phyloP scores from a whole-genome alignment of 2,797 vertebrate genomes.

The Crotalus adamanteus region DNA sequence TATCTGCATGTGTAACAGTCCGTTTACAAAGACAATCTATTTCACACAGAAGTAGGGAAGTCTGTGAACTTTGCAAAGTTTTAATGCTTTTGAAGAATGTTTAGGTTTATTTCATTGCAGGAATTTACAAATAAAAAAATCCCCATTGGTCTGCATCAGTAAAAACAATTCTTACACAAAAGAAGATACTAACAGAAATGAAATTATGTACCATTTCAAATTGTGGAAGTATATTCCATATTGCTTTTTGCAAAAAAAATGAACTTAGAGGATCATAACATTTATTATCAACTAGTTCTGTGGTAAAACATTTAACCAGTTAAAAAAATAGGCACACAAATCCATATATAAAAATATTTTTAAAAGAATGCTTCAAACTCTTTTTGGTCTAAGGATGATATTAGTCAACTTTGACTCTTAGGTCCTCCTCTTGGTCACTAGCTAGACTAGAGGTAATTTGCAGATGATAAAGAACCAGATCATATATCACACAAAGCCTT shows the following conservation, averaged over 20 bases:
- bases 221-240: neutral
- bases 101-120: neutral
- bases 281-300: neutral
- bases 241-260: neutral
- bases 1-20: neutral
- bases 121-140: neutral
- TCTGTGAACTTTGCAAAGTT: neutral
- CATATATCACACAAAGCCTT: neutral
- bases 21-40: neutral
- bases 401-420: neutral
- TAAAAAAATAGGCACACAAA: neutral
- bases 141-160: neutral
- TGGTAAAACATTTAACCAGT: neutral
- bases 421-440: neutral
- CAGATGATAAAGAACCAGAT: neutral
- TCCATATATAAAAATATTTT: neutral
- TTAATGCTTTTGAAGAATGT: neutral
- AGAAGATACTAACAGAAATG: neutral
- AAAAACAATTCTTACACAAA: conserved; percentile 1
- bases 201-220: neutral
- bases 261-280: neutral
- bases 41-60: neutral
- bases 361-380: neutral
- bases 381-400: neutral
- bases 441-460: neutral